These are phyloP conservation scores for Sarcophilus harrisii DNA, from an alignment of 2,797 vertebrate species.

Conservation along the genomic window DNA sequence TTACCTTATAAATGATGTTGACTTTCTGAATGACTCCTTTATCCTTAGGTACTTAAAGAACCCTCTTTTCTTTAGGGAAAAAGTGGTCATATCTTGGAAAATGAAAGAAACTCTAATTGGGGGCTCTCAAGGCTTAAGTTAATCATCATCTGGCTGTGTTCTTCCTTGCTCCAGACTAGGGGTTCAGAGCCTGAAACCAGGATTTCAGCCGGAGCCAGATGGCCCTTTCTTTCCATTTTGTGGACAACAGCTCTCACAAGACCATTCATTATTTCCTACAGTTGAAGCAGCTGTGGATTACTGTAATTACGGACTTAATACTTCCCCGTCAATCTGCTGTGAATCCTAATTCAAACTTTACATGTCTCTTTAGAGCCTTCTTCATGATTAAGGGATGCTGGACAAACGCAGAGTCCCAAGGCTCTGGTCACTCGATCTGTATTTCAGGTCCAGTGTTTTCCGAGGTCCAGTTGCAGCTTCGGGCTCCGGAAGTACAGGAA, in stretches of 20 bases:
- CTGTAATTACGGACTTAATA: slow-evolving; percentile 82
- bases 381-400: slow-evolving; percentile 72
- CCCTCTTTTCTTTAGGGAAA: slow-evolving; percentile 43
- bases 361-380: slow-evolving; percentile 75
- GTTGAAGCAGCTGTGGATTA: slow-evolving; percentile 81
- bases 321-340: slow-evolving; percentile 67
- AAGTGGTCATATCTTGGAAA: slow-evolving; percentile 40
- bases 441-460: slow-evolving; percentile 52
- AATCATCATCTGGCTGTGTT: neutral
- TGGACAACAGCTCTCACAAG: slow-evolving; percentile 70
- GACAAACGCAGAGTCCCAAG: slow-evolving; percentile 70
- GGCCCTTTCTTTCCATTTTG: slow-evolving; percentile 69
- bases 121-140: slow-evolving; percentile 1
- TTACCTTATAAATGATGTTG: slow-evolving; percentile 39
- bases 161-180: neutral
- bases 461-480: slow-evolving; percentile 15
- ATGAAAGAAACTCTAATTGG: slow-evolving; percentile 10
- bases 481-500: neutral
- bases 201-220: slow-evolving; percentile 61
- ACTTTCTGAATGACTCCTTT: slow-evolving; percentile 54
- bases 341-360: slow-evolving; percentile 81
- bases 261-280: slow-evolving; percentile 76
- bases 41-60: slow-evolving; percentile 35
- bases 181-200: slow-evolving; percentile 51
- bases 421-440: slow-evolving; percentile 54